Conservation (phyloP, 2,888 invertebrate genomes). For the Thera obeliscata region DNA sequence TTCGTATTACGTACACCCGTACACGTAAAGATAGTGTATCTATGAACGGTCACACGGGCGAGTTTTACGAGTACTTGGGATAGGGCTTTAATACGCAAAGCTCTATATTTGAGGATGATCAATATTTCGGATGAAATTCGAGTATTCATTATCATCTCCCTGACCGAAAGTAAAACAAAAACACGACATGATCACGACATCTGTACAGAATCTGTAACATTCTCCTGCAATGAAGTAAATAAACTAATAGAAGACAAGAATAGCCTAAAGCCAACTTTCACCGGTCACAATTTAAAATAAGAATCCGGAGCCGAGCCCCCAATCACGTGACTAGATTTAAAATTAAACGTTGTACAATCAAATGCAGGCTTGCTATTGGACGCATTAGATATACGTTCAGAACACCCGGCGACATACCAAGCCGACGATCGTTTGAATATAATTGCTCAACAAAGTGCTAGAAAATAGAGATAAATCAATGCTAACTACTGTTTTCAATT, state of each 20-base stretch:
- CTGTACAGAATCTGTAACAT: too few relatives aligned
- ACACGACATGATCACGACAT: too few relatives aligned
- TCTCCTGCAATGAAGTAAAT: conserved; percentile 2
- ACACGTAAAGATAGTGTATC: background rate
- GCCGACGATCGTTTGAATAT: conserved; percentile 36
- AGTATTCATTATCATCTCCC: too few relatives aligned
- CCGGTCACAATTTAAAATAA: conserved; percentile 42
- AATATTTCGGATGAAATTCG: too few relatives aligned
- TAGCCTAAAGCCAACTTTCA: conserved; percentile 39
- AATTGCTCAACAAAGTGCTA: conserved; percentile 23
- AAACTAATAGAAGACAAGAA: conserved; percentile 38
- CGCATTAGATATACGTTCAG: conserved; percentile 43
- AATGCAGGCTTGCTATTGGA: conserved; percentile 47
- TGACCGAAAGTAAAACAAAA: too few relatives aligned
- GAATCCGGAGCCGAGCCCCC: conserved; percentile 58
- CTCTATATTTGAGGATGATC: too few relatives aligned
- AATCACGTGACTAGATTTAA: conserved; percentile 55
- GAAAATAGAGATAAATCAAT: conserved; percentile 14
- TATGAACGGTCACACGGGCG: background rate
- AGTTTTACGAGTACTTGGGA: background rate
- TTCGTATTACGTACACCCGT: background rate
- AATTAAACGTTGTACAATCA: conserved; percentile 50
- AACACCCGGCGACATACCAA: conserved; percentile 38
- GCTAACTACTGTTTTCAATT: conserved; percentile 3
- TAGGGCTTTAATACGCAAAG: background rate